Percentiles rank a stretch among this genome's conserved stretches.
phyloP scores from a whole-genome alignment of 1,140 invertebrate species.

The Drosophila tani region DNA sequence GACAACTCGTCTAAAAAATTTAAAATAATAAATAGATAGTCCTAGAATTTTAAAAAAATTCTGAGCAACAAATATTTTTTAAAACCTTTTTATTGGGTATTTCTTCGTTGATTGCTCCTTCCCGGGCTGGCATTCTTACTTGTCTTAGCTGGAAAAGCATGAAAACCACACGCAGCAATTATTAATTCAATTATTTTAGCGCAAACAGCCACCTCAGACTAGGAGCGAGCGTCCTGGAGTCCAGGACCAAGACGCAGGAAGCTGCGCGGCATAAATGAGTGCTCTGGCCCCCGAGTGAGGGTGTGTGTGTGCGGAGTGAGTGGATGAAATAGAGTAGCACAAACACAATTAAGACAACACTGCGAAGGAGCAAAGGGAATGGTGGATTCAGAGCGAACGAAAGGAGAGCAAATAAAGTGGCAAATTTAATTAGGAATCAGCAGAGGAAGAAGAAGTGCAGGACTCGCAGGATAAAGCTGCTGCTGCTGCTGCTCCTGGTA shows the following conservation, averaged over 20 bases:
- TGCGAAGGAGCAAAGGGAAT: constrained; percentile 30
- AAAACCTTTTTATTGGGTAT: neutral
- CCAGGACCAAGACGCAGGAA: constrained; percentile 54
- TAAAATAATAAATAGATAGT: neutral
- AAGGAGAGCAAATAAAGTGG: constrained; percentile 72
- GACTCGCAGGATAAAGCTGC: constrained; percentile 8
- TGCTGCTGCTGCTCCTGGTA: neutral
- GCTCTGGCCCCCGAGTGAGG: constrained; percentile 19
- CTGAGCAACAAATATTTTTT: neutral
- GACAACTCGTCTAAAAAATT: neutral
- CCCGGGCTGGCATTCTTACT: constrained; percentile 38
- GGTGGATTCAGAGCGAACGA: constrained; percentile 7
- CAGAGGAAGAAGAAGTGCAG: constrained; percentile 28
- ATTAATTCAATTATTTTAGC: constrained; percentile 85
- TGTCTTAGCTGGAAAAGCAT: constrained; percentile 84
- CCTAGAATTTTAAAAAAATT: neutral
- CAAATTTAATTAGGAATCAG: constrained; percentile 76
- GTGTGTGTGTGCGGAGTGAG: constrained; percentile 33
- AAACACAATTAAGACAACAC: constrained; percentile 77
- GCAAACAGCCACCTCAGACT: constrained; percentile 79
- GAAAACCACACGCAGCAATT: constrained; percentile 85
- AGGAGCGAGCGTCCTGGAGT: constrained; percentile 28
- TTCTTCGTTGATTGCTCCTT: constrained; percentile 11
- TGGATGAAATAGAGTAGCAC: constrained; percentile 80
- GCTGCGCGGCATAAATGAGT: constrained; percentile 70